Base-by-base conservation (phyloP, 2,113 vertebrate genomes). In the Paraplagusia blochii region DNA sequence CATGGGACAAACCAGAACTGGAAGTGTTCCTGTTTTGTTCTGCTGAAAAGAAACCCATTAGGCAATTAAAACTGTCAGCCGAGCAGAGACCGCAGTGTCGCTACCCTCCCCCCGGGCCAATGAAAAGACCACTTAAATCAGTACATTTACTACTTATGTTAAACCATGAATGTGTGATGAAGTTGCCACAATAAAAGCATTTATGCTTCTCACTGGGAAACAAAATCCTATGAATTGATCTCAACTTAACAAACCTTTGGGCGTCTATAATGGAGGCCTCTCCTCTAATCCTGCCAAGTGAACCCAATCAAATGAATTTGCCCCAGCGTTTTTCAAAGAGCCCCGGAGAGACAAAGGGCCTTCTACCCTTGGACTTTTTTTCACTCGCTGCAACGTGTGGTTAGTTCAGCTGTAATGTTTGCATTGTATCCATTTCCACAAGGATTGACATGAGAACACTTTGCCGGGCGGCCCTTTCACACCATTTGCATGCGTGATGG, bases 401-500 rank as follows among this genome's bases (percentile, higher is more conserved):
- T 92, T 94, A 93, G 94, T 98, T 96, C 94, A 95, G 94, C 95
- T 96, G 94, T 95, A 93, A 96, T 99, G 97, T 99, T 99, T 99
- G 95, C 94, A 98, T 99, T 99, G 95, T 99, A 98, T 98, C 96
- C 95, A 96, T 99, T 96, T 99, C 97, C 94, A 98, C 93, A 92
- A 94, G 95, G 93, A 93, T 91, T 93, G 92, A 96, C 94, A 95
- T 94, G 95, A 98, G 96, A 98, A 99, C 96, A 97, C 95, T 97
- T 95, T 93, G 93, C 95, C 94, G 93, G 97, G 95, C 93, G 93
- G 93, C 92, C 94, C 95, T 97, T 98, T 99, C 94, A 96, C 94
- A 97, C 94, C 93, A 93, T 95, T 94, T 95, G 93, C 93, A 94
- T 95, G 94, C 91, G 92, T 94, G 94, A 97, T 95, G 93, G 94